These are phyloP conservation scores for Rallus limicola DNA, from an alignment of 2,113 vertebrate species.

Conservation along the genomic window DNA sequence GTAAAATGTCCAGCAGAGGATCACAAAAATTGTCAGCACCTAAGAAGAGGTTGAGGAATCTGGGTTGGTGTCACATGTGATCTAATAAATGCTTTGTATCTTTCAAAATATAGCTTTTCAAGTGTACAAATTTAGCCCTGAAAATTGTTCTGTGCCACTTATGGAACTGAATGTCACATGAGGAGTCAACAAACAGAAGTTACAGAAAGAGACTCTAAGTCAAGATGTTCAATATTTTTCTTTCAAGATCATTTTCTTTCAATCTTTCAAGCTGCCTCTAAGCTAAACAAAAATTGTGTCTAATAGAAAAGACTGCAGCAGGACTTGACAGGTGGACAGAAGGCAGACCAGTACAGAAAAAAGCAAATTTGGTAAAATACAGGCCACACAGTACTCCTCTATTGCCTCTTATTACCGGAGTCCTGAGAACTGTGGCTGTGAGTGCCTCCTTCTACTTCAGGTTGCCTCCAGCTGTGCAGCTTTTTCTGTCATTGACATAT, in stretches of 20 bases:
- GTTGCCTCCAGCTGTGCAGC: neutral
- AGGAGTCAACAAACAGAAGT: neutral
- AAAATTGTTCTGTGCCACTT: neutral
- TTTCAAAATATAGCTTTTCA: neutral
- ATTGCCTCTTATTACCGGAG: neutral
- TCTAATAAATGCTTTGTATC: neutral
- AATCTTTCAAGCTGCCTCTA: neutral
- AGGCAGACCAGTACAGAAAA: constrained; percentile 1
- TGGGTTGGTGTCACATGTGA: neutral
- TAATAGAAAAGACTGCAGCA: neutral
- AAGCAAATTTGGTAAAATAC: neutral
- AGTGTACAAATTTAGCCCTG: neutral
- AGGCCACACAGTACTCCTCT: neutral
- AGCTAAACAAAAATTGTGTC: neutral
- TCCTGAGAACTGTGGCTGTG: neutral
- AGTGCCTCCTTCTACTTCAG: neutral
- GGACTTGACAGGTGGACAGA: neutral
- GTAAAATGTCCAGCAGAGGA: neutral
- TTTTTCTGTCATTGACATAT: neutral
- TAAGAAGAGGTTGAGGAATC: neutral
- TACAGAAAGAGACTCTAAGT: neutral
- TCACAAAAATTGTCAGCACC: neutral
- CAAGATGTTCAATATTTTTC: neutral
- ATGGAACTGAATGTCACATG: neutral
- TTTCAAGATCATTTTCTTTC: neutral